Base-by-base conservation (phyloP, 2,113 vertebrate species). In the Piaya cayana region DNA sequence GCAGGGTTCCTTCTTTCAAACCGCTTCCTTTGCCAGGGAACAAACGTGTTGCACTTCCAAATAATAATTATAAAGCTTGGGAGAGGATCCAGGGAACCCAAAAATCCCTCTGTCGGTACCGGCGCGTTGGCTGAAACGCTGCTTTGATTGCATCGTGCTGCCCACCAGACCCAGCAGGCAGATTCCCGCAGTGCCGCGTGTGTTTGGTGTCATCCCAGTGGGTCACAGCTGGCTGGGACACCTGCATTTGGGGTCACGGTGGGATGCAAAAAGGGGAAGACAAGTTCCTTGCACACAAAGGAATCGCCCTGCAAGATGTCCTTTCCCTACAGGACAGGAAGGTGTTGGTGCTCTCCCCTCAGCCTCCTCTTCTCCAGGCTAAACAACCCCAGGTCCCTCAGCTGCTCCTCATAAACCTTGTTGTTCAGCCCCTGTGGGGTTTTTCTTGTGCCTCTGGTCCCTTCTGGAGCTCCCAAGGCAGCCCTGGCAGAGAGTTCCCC, bases 1-100 rank as follows among this genome's bases (percentile, higher is more conserved):
- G 88, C 92, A 93, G 81, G 89, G 90, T 7, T 76, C 93, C 87
- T 95, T 36, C 21, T 89, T 88, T 93, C 53, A 88, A 95, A 50
- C 71, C 1, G 6, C 47, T 86, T 88, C 67, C 62, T 39, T 60
- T 97, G 96, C 96, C 96, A 93, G 87, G 77, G 84, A 97, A 93
- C 96, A 87, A 94, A 95, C 77, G 89, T 91, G 86, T 69, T 52
- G 36, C 13, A 0, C 72, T 95, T 86, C 91, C 37, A 64, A 91
- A 83, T 81, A 83, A 75, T 87, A 17, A 67, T 93, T 80, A 75
- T 25, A 25, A 75, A 88, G 36, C 37, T 72, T 74, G 79, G 95
- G 85, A 91, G 69, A 70, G 36, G 68, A 86, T 90, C 76, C 94
- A 93, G 82, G 79, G 72, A 86, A 20, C 70, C 87, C 77, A 22